Percentiles rank a stretch among this genome's conserved stretches.
These are phyloP conservation scores for Crypturellus undulatus DNA, from an alignment of 2,113 vertebrate genomes.

Conservation along the genomic window DNA sequence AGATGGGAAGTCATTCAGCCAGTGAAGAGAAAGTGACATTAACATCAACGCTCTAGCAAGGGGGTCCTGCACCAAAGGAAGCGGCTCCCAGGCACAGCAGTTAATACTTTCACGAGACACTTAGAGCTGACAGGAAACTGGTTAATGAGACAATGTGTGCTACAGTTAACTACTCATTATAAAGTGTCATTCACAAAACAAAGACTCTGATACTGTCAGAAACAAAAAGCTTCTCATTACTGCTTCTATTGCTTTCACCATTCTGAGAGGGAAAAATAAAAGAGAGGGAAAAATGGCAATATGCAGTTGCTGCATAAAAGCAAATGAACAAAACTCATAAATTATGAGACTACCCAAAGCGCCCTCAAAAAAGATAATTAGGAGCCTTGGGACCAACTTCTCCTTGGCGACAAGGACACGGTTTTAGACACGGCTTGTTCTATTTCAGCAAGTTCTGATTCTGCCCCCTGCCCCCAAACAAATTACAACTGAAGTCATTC, in stretches of 20 bases:
- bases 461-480: background rate
- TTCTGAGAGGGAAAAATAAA: too few relatives aligned
- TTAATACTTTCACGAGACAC: constrained; percentile 45
- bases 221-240: constrained; percentile 43
- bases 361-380: constrained; percentile 12
- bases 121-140: constrained; percentile 69
- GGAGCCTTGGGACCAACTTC: constrained; percentile 22
- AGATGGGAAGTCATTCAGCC: background rate
- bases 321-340: background rate
- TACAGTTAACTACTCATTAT: constrained; percentile 45
- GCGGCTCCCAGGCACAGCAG: background rate
- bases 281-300: background rate
- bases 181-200: constrained; percentile 61
- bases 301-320: background rate
- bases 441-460: background rate
- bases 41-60: constrained; percentile 40
- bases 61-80: constrained; percentile 10
- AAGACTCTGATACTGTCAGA: constrained; percentile 22
- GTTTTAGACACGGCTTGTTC: background rate
- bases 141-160: constrained; percentile 68
- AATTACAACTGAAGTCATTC: background rate
- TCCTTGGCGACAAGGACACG: background rate
- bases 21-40: constrained; percentile 35
- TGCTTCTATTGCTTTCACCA: constrained; percentile 28
- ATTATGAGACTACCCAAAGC: constrained; percentile 6